Base-by-base conservation (phyloP, 2,888 invertebrate species). In the Zaprionus obscuricornis region DNA sequence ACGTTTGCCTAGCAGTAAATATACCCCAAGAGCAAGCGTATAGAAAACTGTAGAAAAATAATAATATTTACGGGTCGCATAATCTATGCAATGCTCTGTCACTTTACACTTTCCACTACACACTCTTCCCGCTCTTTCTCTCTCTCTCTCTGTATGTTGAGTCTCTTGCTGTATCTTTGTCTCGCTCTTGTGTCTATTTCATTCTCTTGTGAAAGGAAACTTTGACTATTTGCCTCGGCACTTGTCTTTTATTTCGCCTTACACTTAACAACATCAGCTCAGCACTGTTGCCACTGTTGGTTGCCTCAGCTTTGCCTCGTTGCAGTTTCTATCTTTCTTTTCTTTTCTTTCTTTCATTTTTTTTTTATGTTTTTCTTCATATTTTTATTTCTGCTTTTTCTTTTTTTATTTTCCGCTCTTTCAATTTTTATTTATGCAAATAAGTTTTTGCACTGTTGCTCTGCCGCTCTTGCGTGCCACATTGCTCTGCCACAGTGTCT, bases 341-440 rank as follows among this genome's bases (percentile, higher is more conserved):
- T 24, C 4, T 18, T 18, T 3, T n/a, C 22, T 36, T 22, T 34
- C 17, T 37, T 10, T n/a, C n/a, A 5, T 26, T 40, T 16, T n/a
- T n/a, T n/a, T 49, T 42, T 37, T 36, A 36, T 64, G 74, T 69
- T 57, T 62, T 58, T 76, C 51, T 36, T 37, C 18, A 10, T 10
- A 39, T 50, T 50, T 55, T 10, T 56, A 24, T 46, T 27, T 42
- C 4, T 40, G 31, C 29, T 24, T 7, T 5, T 22, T n/a, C 13
- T 33, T 29, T 56, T 55, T 63, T 63, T 64, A 46, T 64, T 67
- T 50, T 57, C 52, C 78, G 65, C 82, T 66, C 66, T 84, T 83
- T 82, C 79, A 74, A 81, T 81, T 82, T 82, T 76, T 84, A 81
- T 85, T 84, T 85, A 85, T 82, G 86, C 62, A 82, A 82, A 82